Evolutionary conservation across 2,888 invertebrate species (phyloP).

Genomic region (Atethmia centrago): DNA sequence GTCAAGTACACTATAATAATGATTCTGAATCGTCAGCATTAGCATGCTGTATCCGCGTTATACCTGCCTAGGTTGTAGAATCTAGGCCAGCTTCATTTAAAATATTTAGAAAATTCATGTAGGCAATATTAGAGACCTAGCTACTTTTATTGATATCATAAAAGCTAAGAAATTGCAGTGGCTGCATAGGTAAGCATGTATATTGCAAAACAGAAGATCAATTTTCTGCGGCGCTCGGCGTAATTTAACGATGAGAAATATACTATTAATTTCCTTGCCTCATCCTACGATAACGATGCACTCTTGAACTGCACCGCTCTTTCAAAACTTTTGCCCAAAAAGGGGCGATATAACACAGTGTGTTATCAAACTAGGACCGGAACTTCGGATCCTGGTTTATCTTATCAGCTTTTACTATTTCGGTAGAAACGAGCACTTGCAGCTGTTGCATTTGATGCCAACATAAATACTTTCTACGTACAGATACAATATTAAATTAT

Average conservation of each 20-base stretch:
- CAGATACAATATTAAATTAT: slow-evolving; percentile 25
- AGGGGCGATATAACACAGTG: slow-evolving; percentile 43
- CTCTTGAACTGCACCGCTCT: slow-evolving; percentile 39
- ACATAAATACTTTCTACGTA: slow-evolving; percentile 35
- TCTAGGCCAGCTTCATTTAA: slow-evolving; percentile 4
- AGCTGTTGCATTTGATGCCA: slow-evolving; percentile 34
- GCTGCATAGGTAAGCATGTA: neutral
- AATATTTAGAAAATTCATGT: slow-evolving; percentile 8
- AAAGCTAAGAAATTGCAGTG: neutral
- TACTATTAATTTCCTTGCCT: no score
- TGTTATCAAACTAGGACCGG: slow-evolving; percentile 34
- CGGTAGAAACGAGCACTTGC: slow-evolving; percentile 13
- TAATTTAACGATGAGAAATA: slow-evolving; percentile 10
- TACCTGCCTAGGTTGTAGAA: neutral
- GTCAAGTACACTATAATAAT: slow-evolving; percentile 45
- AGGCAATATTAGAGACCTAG: no score
- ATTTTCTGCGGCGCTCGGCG: neutral
- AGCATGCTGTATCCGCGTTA: slow-evolving; percentile 5
- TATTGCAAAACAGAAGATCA: neutral
- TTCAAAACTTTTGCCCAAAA: slow-evolving; percentile 35
- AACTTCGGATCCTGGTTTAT: slow-evolving; percentile 34
- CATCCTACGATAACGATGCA: slow-evolving; percentile 41
- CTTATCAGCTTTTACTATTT: slow-evolving; percentile 48
- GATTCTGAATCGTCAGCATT: slow-evolving; percentile 36
- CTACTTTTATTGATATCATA: neutral